Base-by-base conservation (phyloP, 2,797 vertebrate species). In the Enteromius argenteus region DNA sequence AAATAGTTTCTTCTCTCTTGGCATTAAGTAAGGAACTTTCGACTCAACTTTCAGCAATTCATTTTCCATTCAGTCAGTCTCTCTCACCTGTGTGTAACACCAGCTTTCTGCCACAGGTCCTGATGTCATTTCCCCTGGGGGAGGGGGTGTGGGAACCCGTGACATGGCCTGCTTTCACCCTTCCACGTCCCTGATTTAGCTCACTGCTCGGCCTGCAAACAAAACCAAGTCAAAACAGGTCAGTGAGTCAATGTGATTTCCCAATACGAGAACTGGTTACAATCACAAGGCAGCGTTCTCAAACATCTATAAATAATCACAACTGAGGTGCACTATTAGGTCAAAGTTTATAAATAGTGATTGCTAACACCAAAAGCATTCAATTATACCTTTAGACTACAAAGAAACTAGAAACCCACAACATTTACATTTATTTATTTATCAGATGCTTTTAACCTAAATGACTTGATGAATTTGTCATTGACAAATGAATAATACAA, bases 111-210 rank as follows among this genome's bases (percentile, higher is more conserved):
- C 98, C 93, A 99, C 97, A 32, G 98, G 98, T 93, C 97, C 98
- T 92, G 97, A 98, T 95, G 97, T 98, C 98, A 99, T 99, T 95
- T 99, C 98, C 94, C 98, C 97, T 94, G 97, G 97, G 94, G 98
- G 98, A 95, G 97, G 97, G 93, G 98, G 98, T 95, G 97, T 99
- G 91, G 97, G 97, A 93, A 99, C 98, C 96, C 97, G 97, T 96
- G 98, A 99, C 98, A 99, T 99, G 96, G 97, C 98, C 97, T 98
- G 97, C 92, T 88, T 87, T 84, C 67, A 81, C 80, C 85, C 73
- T 86, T 86, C 75, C 53, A 68, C 69, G 44, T 86, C 84, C 89
- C 86, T 62, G 83, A 85, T 85, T 76, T 85, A 85, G 75, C 83
- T 79, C 23, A 86, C 80, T 78, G 49, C 75, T 75, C 79, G 58